phyloP scores from a whole-genome alignment of 2,888 invertebrate species.

The Geotrupes spiniger region DNA sequence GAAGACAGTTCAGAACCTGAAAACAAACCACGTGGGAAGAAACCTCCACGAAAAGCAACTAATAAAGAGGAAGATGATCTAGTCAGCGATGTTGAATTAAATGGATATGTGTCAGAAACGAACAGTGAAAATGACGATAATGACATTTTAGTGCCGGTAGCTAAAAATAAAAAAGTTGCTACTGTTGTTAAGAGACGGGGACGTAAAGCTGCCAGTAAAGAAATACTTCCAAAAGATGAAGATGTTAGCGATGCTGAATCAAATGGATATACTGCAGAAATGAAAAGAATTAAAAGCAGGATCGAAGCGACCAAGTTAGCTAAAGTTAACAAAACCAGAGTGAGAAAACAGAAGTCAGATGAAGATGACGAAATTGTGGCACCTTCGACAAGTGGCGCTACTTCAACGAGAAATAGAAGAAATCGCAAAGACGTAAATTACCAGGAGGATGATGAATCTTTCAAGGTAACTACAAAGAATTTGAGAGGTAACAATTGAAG shows the following conservation, averaged over 20 bases:
- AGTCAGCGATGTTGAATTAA: not conserved
- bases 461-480: too few relatives aligned
- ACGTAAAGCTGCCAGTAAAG: not conserved
- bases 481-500: too few relatives aligned
- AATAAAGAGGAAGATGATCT: not conserved
- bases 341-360: slow-evolving; percentile 9
- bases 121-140: slow-evolving; percentile 2
- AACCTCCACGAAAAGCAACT: too few relatives aligned
- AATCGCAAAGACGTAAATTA: slow-evolving; percentile 3
- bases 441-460: too few relatives aligned
- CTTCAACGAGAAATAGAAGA: slow-evolving; percentile 12
- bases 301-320: slow-evolving; percentile 16
- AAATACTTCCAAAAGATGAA: not conserved
- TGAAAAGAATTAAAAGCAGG: slow-evolving; percentile 25
- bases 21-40: too few relatives aligned
- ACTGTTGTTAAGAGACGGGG: not conserved
- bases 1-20: too few relatives aligned
- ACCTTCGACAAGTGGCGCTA: slow-evolving; percentile 5
- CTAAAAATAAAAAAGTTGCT: not conserved
- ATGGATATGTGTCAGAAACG: not conserved
- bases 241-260: not conserved
- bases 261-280: slow-evolving; percentile 26
- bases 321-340: slow-evolving; percentile 16
- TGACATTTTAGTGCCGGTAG: not conserved
- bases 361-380: slow-evolving; percentile 3